Evolutionary conservation across 1,140 invertebrate genomes (phyloP).

Genomic region (Aculops lycopersici): DNA sequence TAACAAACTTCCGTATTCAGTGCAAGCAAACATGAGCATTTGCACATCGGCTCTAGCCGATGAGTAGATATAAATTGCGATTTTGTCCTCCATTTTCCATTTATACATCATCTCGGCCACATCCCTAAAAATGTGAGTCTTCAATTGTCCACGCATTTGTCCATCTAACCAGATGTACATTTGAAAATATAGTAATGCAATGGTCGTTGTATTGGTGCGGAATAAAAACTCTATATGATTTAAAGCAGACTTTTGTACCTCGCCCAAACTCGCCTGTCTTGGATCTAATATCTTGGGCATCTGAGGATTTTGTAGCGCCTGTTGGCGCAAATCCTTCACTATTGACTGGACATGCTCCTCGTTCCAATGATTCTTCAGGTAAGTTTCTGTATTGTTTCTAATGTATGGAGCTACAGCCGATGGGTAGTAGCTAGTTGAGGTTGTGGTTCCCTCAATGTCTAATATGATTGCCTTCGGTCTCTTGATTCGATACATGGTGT

Average conservation of each 20-base stretch:
- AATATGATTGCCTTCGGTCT: slow-evolving; percentile 2
- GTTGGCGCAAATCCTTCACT: background rate
- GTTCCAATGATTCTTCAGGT: background rate
- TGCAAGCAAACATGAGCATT: slow-evolving; percentile 1
- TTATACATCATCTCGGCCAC: background rate
- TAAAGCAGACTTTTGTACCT: background rate
- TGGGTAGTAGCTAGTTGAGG: slow-evolving; percentile 1
- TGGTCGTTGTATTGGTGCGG: background rate
- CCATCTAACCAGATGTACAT: slow-evolving; percentile 2
- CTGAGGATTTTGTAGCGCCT: background rate
- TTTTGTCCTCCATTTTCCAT: slow-evolving; percentile 3
- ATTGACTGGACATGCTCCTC: background rate
- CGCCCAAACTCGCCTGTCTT: too few relatives aligned
- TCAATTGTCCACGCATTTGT: slow-evolving; percentile 1
- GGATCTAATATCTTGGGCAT: background rate
- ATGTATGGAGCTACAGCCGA: slow-evolving; percentile 1
- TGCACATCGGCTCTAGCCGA: background rate
- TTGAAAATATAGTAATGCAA: background rate
- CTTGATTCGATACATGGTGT: background rate
- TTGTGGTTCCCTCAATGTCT: slow-evolving; percentile 4
- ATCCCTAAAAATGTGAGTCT: slow-evolving; percentile 3
- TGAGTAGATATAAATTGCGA: slow-evolving; percentile 2
- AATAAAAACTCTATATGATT: background rate
- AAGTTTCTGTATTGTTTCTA: background rate
- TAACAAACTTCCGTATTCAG: slow-evolving; percentile 1